These are phyloP conservation scores for Gandaritis pyraliata DNA, from an alignment of 2,888 invertebrate genomes.

Conservation along the genomic window DNA sequence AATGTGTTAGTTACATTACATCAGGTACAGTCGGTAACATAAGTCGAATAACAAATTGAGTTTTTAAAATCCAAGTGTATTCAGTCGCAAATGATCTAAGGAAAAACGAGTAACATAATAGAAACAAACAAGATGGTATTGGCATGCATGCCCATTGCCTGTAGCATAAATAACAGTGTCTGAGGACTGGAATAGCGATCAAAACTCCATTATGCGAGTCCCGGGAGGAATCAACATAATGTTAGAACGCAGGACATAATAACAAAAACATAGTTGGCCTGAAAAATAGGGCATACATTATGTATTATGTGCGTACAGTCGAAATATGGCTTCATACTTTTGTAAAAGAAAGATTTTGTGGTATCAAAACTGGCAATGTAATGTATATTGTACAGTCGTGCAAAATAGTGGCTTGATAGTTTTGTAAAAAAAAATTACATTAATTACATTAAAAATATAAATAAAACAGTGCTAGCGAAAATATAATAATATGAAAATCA, in stretches of 20 bases:
- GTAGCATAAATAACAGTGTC: constrained; percentile 4
- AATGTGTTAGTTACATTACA: no score
- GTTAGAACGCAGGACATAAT: constrained; percentile 41
- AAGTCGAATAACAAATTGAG: no score
- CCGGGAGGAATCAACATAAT: constrained; percentile 68
- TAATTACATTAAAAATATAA: no score
- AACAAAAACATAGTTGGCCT: constrained; percentile 5
- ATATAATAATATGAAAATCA: no score
- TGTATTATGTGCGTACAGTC: not conserved
- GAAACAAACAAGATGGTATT: constrained; percentile 48
- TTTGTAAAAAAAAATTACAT: no score
- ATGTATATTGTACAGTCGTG: no score
- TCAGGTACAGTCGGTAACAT: no score
- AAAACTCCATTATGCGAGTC: constrained; percentile 65
- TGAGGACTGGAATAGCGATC: constrained; percentile 53
- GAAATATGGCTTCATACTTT: not conserved
- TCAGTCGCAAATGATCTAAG: no score
- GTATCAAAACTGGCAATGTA: no score
- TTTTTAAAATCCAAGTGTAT: no score
- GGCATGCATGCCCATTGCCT: constrained; percentile 34
- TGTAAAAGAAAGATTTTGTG: not conserved
- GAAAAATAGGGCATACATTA: constrained; percentile 6
- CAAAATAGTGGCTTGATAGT: no score
- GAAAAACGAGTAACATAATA: constrained; percentile 4
- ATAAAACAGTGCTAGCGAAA: no score